Evolutionary conservation across 1,140 invertebrate species (phyloP).

Genomic region (Aphidius ervi): DNA sequence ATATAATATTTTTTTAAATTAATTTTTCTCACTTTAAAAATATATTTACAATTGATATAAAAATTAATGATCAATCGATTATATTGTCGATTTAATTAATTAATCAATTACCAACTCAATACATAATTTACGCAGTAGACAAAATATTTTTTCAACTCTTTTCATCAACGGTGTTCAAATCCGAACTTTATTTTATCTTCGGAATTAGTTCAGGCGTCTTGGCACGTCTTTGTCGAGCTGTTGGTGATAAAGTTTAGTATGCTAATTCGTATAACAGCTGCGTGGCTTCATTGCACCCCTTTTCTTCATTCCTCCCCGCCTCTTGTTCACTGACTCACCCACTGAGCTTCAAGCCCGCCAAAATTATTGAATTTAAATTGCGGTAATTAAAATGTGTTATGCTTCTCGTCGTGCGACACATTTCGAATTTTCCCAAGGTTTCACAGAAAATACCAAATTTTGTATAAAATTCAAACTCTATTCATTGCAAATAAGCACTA

Average conservation of each 20-base stretch:
- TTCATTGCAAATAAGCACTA: too few species aligned
- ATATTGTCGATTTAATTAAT: too few species aligned
- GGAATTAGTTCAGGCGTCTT: conserved; percentile 54
- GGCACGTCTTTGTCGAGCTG: conserved; percentile 54
- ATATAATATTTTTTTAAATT: too few species aligned
- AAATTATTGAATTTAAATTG: conserved; percentile 57
- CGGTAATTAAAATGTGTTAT: conserved; percentile 51
- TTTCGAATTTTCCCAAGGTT: conserved; percentile 27
- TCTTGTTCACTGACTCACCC: not conserved
- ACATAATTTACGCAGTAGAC: too few species aligned
- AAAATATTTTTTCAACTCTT: too few species aligned
- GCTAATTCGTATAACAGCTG: conserved; percentile 54
- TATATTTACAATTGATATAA: not conserved
- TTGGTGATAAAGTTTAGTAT: conserved; percentile 56
- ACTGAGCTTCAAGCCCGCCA: conserved; percentile 21
- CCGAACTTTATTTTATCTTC: conserved; percentile 54
- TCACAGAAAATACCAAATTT: not conserved
- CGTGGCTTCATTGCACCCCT: conserved; percentile 36
- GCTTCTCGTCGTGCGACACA: conserved; percentile 27
- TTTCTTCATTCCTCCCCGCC: too few species aligned
- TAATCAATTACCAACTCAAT: too few species aligned
- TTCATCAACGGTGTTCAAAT: not conserved
- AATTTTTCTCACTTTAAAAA: not conserved
- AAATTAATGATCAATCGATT: not conserved
- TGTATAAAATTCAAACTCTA: too few species aligned